Conservation (phyloP, 1,140 invertebrate species). For the Drosophila serrata region DNA sequence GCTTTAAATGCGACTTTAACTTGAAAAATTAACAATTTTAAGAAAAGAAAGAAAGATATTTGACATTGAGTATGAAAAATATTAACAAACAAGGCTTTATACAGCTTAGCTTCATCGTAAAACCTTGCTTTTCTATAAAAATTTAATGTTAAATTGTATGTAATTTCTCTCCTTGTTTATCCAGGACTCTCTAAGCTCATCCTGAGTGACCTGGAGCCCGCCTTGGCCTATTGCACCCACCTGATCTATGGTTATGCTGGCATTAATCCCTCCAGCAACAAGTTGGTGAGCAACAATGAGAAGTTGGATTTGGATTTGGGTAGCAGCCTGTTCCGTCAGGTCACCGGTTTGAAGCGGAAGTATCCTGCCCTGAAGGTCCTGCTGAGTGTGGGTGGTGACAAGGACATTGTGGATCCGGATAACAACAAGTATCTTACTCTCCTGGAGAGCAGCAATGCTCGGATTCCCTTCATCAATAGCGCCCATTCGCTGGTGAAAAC, state of each 20-base stretch:
- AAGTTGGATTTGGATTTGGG: constrained; percentile 90
- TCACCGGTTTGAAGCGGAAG: constrained; percentile 90
- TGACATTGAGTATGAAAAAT: background rate
- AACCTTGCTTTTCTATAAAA: background rate
- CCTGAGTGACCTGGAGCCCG: constrained; percentile 90
- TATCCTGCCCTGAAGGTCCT: constrained; percentile 92
- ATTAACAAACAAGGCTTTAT: too few species aligned
- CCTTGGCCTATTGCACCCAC: constrained; percentile 93
- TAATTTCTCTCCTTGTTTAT: background rate
- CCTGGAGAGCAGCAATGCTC: constrained; percentile 90
- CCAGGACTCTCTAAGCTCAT: constrained; percentile 92
- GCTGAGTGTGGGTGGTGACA: constrained; percentile 91
- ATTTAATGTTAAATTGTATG: too few species aligned
- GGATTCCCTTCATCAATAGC: constrained; percentile 91
- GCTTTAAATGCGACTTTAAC: background rate
- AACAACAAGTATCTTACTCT: constrained; percentile 79
- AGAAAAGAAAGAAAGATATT: too few species aligned
- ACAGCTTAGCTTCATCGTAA: background rate
- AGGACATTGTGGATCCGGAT: constrained; percentile 87
- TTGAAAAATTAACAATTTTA: background rate
- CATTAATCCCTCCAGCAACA: constrained; percentile 90
- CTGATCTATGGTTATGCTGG: constrained; percentile 94
- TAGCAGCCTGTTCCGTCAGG: constrained; percentile 89
- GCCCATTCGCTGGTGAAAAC: constrained; percentile 89
- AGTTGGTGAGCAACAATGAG: constrained; percentile 89